phyloP scores from a whole-genome alignment of 2,797 vertebrate genomes.

The Selene dorsalis region DNA sequence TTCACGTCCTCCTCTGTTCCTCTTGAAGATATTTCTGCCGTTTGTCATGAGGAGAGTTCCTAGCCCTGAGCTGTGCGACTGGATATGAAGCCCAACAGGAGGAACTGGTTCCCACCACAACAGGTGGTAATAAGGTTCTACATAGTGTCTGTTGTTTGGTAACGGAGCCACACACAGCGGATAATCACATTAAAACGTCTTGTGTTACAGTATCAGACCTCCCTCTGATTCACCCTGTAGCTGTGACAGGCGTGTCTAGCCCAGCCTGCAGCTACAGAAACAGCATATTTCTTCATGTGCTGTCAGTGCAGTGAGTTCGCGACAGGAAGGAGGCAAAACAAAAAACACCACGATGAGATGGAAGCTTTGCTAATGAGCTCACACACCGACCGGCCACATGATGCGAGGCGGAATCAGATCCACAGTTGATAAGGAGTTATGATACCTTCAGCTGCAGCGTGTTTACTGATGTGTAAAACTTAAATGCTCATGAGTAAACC shows the following conservation, averaged over 20 bases:
- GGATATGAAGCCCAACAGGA: constrained; percentile 62
- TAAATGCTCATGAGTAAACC: neutral
- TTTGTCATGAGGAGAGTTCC: constrained; percentile 48
- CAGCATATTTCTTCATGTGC: neutral
- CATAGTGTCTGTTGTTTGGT: neutral
- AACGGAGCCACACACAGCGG: neutral
- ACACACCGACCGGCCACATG: constrained; percentile 30
- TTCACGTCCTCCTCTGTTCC: no score
- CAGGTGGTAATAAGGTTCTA: neutral
- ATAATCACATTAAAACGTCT: neutral
- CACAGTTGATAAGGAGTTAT: constrained; percentile 17
- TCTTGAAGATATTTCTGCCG: constrained; percentile 34
- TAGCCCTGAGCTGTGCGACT: constrained; percentile 27
- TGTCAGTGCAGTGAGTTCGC: constrained; percentile 9
- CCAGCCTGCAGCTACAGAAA: neutral
- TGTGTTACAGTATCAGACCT: neutral
- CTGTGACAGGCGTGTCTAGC: neutral
- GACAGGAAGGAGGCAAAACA: constrained; percentile 14
- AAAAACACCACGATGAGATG: constrained; percentile 7
- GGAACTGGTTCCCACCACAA: constrained; percentile 55
- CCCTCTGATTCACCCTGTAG: neutral
- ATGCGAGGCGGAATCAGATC: constrained; percentile 5
- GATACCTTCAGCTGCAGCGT: constrained; percentile 17
- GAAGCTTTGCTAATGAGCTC: constrained; percentile 55
- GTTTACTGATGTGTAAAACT: neutral